These are phyloP conservation scores for Ganaspis sp. DNA, from an alignment of 1,140 invertebrate species.

Conservation along the genomic window DNA sequence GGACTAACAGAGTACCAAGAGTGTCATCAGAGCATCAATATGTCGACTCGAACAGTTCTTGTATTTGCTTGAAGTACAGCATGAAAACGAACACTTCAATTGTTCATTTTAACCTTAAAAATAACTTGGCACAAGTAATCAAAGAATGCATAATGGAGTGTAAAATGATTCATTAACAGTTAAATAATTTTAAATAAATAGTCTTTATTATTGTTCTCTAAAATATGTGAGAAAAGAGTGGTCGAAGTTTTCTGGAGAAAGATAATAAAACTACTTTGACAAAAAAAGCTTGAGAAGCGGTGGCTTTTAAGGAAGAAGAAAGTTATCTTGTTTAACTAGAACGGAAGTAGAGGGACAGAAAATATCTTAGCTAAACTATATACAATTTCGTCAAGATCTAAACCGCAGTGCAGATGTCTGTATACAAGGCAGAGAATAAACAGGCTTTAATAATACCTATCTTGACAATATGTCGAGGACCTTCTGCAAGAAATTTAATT, in stretches of 20 bases:
- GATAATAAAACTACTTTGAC: not conserved
- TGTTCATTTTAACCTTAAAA: too few species aligned
- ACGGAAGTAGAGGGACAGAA: not conserved
- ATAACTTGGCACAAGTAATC: too few species aligned
- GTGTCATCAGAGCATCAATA: too few species aligned
- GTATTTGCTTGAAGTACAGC: too few species aligned
- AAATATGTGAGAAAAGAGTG: too few species aligned
- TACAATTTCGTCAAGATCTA: not conserved
- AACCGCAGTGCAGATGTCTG: constrained; percentile 4
- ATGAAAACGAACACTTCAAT: too few species aligned
- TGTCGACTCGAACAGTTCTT: too few species aligned
- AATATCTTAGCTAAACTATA: not conserved
- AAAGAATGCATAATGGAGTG: too few species aligned
- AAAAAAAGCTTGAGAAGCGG: not conserved
- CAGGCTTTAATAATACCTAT: not conserved
- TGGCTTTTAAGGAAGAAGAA: not conserved
- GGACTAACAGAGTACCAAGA: too few species aligned
- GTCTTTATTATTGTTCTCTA: too few species aligned
- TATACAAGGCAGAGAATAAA: not conserved
- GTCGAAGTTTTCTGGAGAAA: not conserved
- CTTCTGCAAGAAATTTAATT: not conserved
- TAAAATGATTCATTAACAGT: too few species aligned
- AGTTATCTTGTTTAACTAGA: not conserved
- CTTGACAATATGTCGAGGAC: not conserved
- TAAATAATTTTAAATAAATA: too few species aligned